Evolutionary conservation across 2,888 invertebrate species (phyloP), one percentile per base, ranked within the genome.

Genomic region (Thecophora atra): DNA sequence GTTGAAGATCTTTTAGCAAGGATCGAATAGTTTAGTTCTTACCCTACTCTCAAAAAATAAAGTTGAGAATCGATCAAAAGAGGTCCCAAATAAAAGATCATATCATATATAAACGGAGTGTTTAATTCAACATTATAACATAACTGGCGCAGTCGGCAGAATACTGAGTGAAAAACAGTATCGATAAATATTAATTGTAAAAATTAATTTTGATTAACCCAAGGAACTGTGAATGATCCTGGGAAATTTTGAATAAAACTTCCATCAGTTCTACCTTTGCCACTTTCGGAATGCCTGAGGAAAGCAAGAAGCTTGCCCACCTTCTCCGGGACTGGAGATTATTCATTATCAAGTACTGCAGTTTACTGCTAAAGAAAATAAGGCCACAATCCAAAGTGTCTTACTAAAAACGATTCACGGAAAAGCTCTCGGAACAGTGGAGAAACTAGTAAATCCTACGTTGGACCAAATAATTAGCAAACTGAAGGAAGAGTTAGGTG

Each of bases 111-210:
- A 52, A 19, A 7, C 19, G 19, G 21, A 52, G 19, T 52, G 1
- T 52, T 52, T 52, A 19, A 13, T 52, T 21, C 19, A 21, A 19
- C 13, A 52, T 52, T 2, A 6, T 19, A 1, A 52, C n/a, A 54
- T 24, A 5, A 63, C 63, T 64, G 42, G 72, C 69, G 70, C 60
- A 51, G 70, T 63, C 63, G 70, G 63, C 64, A 64, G 70, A 69
- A 73, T 73, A 44, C 60, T 47, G 63, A 56, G 63, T 67, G 56
- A 51, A 51, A 62, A 28, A 70, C 51, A 26, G 51, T 7, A 70
- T 26, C 24, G 7, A n/a, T 4, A 28, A 60, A 3, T 5, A 30
- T 30, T 60, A 15, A 26, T 26, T 21, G 13, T 2, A 24, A 37
- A 30, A 30, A 60, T 8, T 15, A 60, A 17, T 26, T 60, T 28